phyloP scores from a whole-genome alignment of 53 echinoderm and acorn worm genomes.

The Zoroaster sp. region DNA sequence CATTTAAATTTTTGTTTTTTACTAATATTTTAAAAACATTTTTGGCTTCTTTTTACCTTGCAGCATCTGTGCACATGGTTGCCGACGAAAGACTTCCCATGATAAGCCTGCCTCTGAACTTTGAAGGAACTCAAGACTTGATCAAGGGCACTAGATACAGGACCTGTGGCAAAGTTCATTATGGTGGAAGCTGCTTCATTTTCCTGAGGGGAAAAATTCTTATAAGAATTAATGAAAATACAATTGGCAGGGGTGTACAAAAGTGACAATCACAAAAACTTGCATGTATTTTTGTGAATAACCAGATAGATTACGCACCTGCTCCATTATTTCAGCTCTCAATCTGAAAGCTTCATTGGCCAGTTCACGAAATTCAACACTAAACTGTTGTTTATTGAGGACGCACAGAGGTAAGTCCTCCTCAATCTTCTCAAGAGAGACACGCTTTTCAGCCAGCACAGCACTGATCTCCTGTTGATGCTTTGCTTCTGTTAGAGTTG shows the following conservation, averaged over 20 bases:
- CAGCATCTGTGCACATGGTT: constrained; percentile 68
- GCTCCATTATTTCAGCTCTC: not conserved
- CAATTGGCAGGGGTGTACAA: not conserved
- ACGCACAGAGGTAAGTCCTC: constrained; percentile 13
- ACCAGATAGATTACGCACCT: not conserved
- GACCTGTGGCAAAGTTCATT: not conserved
- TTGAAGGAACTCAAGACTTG: not conserved
- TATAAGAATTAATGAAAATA: not conserved
- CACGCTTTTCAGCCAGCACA: too few species aligned
- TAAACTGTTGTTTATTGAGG: not conserved
- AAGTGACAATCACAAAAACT: not conserved
- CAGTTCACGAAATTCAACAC: not conserved
- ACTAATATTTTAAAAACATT: not conserved
- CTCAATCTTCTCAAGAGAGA: too few species aligned
- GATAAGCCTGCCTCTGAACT: constrained; percentile 60
- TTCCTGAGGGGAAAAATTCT: not conserved
- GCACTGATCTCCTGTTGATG: not conserved
- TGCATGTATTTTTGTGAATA: not conserved
- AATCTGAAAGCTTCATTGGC: not conserved
- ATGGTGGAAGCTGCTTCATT: not conserved
- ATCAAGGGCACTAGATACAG: not conserved
- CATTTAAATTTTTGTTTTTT: not conserved
- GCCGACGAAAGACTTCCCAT: constrained; percentile 54
- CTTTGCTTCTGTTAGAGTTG: not conserved
- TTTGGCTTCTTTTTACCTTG: constrained; percentile 4